phyloP scores from a whole-genome alignment of 1,140 invertebrate genomes.

The Elymnias hypermnestra region DNA sequence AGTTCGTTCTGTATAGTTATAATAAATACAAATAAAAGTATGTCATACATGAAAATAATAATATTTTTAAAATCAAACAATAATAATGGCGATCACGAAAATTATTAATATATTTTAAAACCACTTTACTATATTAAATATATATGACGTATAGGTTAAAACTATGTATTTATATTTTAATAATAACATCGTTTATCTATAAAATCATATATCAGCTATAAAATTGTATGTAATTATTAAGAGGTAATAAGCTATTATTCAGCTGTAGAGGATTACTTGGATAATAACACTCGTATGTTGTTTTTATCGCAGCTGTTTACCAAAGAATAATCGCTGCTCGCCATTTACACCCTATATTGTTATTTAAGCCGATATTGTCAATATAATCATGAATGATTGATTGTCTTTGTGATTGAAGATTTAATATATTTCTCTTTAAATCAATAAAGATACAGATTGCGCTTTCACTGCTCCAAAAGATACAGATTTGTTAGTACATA shows the following conservation, averaged over 20 bases:
- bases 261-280: slow-evolving; percentile 9
- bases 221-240: background rate
- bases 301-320: slow-evolving; percentile 51
- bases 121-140: too few relatives aligned
- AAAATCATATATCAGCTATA: too few relatives aligned
- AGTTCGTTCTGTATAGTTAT: too few relatives aligned
- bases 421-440: too few relatives aligned
- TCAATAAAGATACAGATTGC: too few relatives aligned
- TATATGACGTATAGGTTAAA: background rate
- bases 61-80: too few relatives aligned
- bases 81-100: too few relatives aligned
- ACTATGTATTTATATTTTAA: background rate
- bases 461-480: too few relatives aligned
- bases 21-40: too few relatives aligned
- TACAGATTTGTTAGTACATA: too few relatives aligned
- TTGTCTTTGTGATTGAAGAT: background rate
- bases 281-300: slow-evolving; percentile 17
- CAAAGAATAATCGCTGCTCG: slow-evolving; percentile 36
- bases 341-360: slow-evolving; percentile 48
- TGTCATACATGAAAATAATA: too few relatives aligned
- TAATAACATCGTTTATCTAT: background rate
- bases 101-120: too few relatives aligned
- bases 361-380: slow-evolving; percentile 47
- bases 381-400: slow-evolving; percentile 26
- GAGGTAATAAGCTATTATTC: background rate